Conservation (phyloP, 2,113 vertebrate genomes). For the Plecotus auritus region DNA sequence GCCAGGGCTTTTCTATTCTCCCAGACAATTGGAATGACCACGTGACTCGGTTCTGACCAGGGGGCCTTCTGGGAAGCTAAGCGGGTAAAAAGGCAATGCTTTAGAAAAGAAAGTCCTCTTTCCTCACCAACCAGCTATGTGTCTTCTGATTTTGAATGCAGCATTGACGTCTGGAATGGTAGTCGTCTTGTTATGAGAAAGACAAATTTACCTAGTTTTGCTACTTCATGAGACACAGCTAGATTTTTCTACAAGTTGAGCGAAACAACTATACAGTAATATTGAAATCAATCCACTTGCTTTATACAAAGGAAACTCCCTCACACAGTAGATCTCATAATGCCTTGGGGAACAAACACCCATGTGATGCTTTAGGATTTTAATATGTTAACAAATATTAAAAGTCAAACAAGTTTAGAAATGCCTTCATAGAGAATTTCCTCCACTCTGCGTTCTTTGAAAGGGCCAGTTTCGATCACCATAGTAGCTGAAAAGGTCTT, state of each 20-base stretch:
- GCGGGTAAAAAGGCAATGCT: neutral
- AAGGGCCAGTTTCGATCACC: constrained; percentile 75
- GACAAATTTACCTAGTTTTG: neutral
- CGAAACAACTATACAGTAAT: constrained; percentile 38
- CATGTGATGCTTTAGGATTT: constrained; percentile 67
- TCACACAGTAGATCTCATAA: constrained; percentile 79
- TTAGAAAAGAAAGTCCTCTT: neutral
- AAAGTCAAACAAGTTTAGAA: constrained; percentile 90
- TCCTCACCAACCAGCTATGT: neutral
- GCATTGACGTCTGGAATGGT: neutral
- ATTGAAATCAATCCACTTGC: constrained; percentile 73
- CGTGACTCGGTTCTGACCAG: neutral
- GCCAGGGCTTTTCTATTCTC: neutral
- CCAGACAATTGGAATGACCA: neutral
- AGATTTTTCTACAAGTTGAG: constrained; percentile 47
- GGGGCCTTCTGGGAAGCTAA: neutral
- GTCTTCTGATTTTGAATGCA: neutral
- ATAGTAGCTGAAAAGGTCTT: too few species aligned
- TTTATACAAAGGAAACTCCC: constrained; percentile 77
- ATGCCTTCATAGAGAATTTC: constrained; percentile 95
- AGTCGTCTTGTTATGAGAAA: neutral
- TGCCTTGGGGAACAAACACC: constrained; percentile 50
- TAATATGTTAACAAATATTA: constrained; percentile 32
- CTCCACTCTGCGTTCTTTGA: constrained; percentile 88
- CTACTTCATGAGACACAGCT: constrained; percentile 38